phyloP scores from a whole-genome alignment of 1,140 invertebrate genomes.

The Aleiodes sp. region DNA sequence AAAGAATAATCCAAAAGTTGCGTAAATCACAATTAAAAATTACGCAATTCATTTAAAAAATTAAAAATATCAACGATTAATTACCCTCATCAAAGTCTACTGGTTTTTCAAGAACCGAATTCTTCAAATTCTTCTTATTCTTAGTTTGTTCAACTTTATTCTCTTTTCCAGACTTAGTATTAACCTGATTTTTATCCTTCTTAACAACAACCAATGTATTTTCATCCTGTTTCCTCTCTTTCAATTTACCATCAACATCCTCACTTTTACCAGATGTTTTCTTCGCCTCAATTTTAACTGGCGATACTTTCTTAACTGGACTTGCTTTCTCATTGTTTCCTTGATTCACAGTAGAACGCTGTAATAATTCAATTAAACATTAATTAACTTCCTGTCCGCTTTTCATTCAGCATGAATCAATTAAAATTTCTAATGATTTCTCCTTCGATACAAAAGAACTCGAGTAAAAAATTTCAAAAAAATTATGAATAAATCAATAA shows the following conservation, averaged over 20 bases:
- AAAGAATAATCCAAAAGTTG: too few species aligned
- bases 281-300: conserved; percentile 58
- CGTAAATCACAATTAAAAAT: too few species aligned
- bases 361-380: conserved; percentile 3
- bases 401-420: not conserved
- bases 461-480: too few species aligned
- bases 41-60: not conserved
- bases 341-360: not conserved
- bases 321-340: conserved; percentile 58
- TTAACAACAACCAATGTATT: conserved; percentile 51
- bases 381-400: not conserved
- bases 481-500: too few species aligned
- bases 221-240: conserved; percentile 65
- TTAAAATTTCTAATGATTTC: too few species aligned
- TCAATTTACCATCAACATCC: conserved; percentile 60
- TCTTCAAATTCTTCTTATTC: conserved; percentile 68
- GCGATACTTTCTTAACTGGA: conserved; percentile 64
- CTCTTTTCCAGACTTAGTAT: conserved; percentile 61
- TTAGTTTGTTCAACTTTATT: conserved; percentile 66
- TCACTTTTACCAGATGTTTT: conserved; percentile 55
- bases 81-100: conserved; percentile 77
- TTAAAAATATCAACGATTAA: not conserved
- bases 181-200: conserved; percentile 62
- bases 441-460: too few species aligned
- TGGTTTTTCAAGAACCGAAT: conserved; percentile 71